Evolutionary conservation across 1,140 invertebrate species (phyloP), one percentile per base, ranked within the genome.

Genomic region (Brachionus calyciflorus): DNA sequence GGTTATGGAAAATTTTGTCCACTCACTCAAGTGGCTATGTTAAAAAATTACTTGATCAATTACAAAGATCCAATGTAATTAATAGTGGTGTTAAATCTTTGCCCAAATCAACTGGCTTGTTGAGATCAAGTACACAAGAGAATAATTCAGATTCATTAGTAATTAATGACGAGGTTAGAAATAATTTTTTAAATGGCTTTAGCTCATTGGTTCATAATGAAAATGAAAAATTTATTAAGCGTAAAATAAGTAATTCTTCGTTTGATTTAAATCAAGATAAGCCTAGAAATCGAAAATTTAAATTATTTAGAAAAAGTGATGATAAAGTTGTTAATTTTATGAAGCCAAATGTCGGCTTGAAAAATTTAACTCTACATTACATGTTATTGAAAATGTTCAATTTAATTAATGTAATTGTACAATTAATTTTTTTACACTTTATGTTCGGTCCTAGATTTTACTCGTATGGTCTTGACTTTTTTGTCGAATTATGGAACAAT

Each of bases 1-100:
- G 82, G 10, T 44, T 82, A 5, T 84, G 83, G 83, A 79, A 41
- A 21, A 10, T 51, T 5, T 2, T 49, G 28, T 37, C 51, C 21
- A 33, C 69, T 9, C 3, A 40, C 17, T 73, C 69, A n/a, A 26
- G 19, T 0, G 69, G 69, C 5, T 73, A 73, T 55, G 28, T 51
- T 6, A 73, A 73, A 53, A 73, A 73, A 10, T 10, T 73, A 14
- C 21, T 73, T 12, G 69, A 73, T 33, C 69, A 73, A 73, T 7
- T 73, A n/a, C n/a, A 73, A n/a, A 73, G 51, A 40, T 19, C 21
- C 5, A 73, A 73, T 26, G 69, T 73, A 2, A 7, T 73, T 9
- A 21, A 33, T 14, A 49, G 28, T 17, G 26, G 21, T n/a, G 19
- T 70, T 6, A 51, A 70, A 48, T 24, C 44, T 70, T 2, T 30